Base-by-base conservation (phyloP, 2,797 vertebrate genomes). In the Selene dorsalis region DNA sequence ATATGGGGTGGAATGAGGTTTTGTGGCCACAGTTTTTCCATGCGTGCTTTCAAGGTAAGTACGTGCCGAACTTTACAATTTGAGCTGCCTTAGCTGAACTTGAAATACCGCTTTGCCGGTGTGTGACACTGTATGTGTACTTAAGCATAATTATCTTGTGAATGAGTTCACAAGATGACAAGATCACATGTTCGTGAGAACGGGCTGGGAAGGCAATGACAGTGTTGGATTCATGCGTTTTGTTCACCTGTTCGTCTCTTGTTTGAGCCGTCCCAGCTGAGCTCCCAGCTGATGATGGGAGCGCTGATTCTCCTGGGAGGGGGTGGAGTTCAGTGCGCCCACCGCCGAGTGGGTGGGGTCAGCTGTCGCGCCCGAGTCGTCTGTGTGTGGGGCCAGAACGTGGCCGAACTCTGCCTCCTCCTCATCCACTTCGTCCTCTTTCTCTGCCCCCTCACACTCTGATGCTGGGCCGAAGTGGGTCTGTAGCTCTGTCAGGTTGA, bases 391-490 rank as follows among this genome's bases (percentile, higher is more conserved):
- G 0, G 83, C 88, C 20, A 95, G 89, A 18, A 88, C 85, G 0
- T 89, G 91, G 2, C 88, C 89, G 55, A 92, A 95, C 72, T 94
- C 92, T 0, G 17, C 79, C n/a, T 95, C 95, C 79, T 95, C 95
- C 62, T 96, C 95, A 0, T 95, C 95, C 47, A 89, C 92, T 67
- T 96, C 95, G 0, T 96, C 79, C 0, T 96, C 96, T 79, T 98
- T 97, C 70, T 97, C 96, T 0, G 93, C 94, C 3, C 94, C 96
- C 87, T 98, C 96, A 0, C 92, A 94, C 91, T 97, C 97, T 0
- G 95, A 96, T 0, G 93, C 90, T 3, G 96, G 96, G 48, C 97
- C 97, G 32, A 97, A 97, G 91, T 97, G 96, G 70, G 95, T 94
- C 83, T 72, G 95, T 78, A 98, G 95, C 91, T 98, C 97, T 99